Conservation (phyloP, 2,797 vertebrate genomes). For the Cyprinella venusta region DNA sequence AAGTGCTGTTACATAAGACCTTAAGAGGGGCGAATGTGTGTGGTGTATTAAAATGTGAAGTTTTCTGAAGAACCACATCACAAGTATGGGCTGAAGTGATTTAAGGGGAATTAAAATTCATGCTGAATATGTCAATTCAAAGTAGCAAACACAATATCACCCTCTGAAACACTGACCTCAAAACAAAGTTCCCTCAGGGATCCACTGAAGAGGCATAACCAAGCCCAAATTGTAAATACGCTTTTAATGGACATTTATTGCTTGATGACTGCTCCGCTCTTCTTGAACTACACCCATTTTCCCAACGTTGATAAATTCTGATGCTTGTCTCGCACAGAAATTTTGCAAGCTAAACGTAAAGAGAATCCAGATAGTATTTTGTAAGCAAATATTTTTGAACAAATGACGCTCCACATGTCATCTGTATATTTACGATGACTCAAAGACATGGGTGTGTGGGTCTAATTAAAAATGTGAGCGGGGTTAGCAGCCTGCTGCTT, state of each 20-base stretch:
- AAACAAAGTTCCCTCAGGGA: conserved; percentile 52
- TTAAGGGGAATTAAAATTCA: conserved; percentile 25
- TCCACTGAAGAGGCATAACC: conserved; percentile 49
- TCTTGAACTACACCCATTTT: conserved; percentile 50
- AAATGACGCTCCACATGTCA: conserved; percentile 91
- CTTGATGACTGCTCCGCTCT: conserved; percentile 27
- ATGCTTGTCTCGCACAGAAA: conserved; percentile 56
- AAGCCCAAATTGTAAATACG: conserved; percentile 56
- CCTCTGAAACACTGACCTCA: conserved; percentile 56
- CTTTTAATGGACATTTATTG: conserved; percentile 54
- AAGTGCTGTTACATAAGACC: conserved; percentile 21
- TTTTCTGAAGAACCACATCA: conserved; percentile 31
- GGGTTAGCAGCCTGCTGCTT: conserved; percentile 95
- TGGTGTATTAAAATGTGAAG: conserved; percentile 31
- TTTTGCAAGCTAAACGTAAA: conserved; percentile 63
- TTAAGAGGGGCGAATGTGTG: conserved; percentile 1
- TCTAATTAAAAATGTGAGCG: conserved; percentile 99
- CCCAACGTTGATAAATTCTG: conserved; percentile 51
- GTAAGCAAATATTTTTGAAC: conserved; percentile 80
- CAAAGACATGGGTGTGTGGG: conserved; percentile 98
- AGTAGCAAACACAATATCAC: conserved; percentile 32
- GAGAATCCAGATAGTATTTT: conserved; percentile 74
- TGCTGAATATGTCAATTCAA: conserved; percentile 21
- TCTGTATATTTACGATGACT: conserved; percentile 97
- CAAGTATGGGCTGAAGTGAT: conserved; percentile 10